Conservation (phyloP, 2,113 vertebrate species). For the Syngnathus scovelli region DNA sequence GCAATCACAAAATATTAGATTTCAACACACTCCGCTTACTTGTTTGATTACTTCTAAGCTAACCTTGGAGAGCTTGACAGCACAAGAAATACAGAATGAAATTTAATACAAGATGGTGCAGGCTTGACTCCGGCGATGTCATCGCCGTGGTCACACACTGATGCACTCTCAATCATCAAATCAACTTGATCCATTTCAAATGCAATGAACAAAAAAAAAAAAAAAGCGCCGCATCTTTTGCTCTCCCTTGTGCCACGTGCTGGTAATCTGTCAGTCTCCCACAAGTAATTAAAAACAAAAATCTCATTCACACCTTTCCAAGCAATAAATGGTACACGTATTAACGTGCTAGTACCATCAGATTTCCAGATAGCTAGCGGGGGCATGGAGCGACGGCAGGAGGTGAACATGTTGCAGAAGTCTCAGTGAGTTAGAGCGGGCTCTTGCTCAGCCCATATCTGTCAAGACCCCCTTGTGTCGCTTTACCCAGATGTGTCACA, state of each 20-base stretch:
- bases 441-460: conserved; percentile 48
- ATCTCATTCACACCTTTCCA: conserved; percentile 9
- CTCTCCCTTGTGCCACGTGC: conserved; percentile 27
- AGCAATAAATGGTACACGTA: conserved; percentile 1
- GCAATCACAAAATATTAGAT: conserved; percentile 5
- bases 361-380: conserved; percentile 42
- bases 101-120: conserved; percentile 24
- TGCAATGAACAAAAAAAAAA: conserved; percentile 9
- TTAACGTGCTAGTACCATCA: conserved; percentile 15
- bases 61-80: conserved; percentile 25
- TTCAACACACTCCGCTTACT: conserved; percentile 15
- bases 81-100: conserved; percentile 15
- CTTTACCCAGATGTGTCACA: conserved; percentile 56
- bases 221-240: conserved; percentile 13
- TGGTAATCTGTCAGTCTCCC: conserved; percentile 28
- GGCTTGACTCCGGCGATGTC: conserved; percentile 20
- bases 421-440: conserved; percentile 39
- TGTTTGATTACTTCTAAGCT: conserved; percentile 11
- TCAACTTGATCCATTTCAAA: conserved; percentile 19
- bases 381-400: conserved; percentile 22
- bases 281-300: not conserved
- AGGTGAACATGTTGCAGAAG: conserved; percentile 45
- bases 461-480: conserved; percentile 45
- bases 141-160: conserved; percentile 22
- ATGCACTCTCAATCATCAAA: conserved; percentile 35